Evolutionary conservation across 2,797 vertebrate genomes (phyloP).

Genomic region (Pterois miles): DNA sequence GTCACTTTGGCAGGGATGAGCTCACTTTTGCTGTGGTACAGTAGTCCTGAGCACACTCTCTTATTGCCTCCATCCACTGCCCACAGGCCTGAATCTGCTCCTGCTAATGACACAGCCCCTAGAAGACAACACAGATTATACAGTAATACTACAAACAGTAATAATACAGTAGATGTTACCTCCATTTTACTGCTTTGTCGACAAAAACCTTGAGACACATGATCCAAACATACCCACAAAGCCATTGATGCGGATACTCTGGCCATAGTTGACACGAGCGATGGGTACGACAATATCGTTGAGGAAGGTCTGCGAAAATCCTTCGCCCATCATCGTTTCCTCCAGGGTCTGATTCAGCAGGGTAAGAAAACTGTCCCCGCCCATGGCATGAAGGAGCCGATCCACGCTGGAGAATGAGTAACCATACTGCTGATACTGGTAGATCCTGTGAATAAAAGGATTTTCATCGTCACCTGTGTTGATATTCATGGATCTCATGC

Average conservation of each 20-base stretch:
- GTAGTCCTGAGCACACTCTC: slow-evolving; percentile 87
- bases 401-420: slow-evolving; percentile 93
- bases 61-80: slow-evolving; percentile 93
- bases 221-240: slow-evolving; percentile 87
- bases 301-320: slow-evolving; percentile 92
- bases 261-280: slow-evolving; percentile 88
- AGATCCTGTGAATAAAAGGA: slow-evolving; percentile 84
- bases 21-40: slow-evolving; percentile 89
- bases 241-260: slow-evolving; percentile 84
- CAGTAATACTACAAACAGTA: no score
- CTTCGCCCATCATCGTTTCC: slow-evolving; percentile 87
- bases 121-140: slow-evolving; percentile 17
- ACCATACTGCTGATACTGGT: slow-evolving; percentile 93
- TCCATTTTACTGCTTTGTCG: background rate
- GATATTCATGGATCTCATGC: background rate
- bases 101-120: slow-evolving; percentile 89
- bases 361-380: slow-evolving; percentile 82
- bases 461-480: background rate
- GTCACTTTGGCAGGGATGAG: slow-evolving; percentile 87
- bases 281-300: slow-evolving; percentile 87
- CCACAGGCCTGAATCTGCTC: slow-evolving; percentile 88
- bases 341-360: slow-evolving; percentile 90
- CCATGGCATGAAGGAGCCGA: slow-evolving; percentile 89
- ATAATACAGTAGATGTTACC: no score
- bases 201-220: background rate